Percentiles rank a stretch among this genome's conserved stretches.
Conservation (phyloP, 2,113 vertebrate genomes). For the Myrmecobius fasciatus region DNA sequence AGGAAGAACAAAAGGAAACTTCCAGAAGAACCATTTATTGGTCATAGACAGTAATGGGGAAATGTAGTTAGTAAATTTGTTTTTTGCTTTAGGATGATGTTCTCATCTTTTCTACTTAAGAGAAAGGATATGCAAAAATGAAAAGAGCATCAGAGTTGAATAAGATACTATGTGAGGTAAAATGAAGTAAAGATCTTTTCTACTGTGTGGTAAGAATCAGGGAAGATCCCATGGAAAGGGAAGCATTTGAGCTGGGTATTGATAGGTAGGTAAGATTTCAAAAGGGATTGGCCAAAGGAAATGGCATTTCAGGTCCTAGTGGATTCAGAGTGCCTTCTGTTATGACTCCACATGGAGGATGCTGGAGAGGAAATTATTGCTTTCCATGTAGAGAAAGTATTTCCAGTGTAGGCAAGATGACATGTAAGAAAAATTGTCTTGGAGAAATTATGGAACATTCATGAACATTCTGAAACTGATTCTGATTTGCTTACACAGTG, state of each 20-base stretch:
- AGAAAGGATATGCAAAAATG: neutral
- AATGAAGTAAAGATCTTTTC: neutral
- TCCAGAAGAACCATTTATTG: neutral
- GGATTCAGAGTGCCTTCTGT: neutral
- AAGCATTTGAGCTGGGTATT: neutral
- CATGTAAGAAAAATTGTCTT: neutral
- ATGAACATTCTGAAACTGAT: neutral
- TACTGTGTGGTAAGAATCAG: neutral
- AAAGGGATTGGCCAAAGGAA: neutral
- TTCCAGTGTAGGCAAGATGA: neutral
- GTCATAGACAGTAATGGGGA: neutral
- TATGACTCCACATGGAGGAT: neutral
- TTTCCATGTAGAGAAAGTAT: neutral
- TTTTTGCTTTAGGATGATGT: neutral
- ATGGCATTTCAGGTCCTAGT: neutral
- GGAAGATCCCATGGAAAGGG: too few species aligned
- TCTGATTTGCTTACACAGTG: neutral
- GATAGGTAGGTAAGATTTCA: neutral
- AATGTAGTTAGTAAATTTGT: neutral
- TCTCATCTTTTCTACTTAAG: neutral
- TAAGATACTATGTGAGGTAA: neutral
- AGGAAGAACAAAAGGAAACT: accelerated
- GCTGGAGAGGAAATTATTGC: neutral
- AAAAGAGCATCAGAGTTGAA: neutral
- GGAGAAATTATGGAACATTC: neutral